Evolutionary conservation across 1,140 invertebrate genomes (phyloP).

Genomic region (Steinernema khuongi): DNA sequence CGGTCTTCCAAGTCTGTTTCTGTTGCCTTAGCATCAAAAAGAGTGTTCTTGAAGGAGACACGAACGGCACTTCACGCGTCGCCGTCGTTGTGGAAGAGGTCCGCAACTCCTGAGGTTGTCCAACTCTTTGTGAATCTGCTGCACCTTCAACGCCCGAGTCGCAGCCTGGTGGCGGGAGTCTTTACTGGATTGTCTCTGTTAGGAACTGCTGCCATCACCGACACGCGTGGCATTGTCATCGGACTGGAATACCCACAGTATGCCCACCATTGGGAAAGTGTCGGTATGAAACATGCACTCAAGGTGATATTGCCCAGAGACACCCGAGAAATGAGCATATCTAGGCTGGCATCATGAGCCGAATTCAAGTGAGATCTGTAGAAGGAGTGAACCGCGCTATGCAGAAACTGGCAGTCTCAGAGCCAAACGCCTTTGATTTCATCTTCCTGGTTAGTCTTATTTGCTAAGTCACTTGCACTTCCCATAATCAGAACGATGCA

Average conservation of each 20-base stretch:
- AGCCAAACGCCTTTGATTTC: conserved; percentile 44
- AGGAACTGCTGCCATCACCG: conserved; percentile 33
- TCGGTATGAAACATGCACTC: conserved; percentile 38
- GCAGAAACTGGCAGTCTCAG: conserved; percentile 29
- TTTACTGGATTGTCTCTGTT: conserved; percentile 40
- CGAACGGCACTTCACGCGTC: conserved; percentile 30
- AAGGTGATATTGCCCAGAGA: conserved; percentile 15
- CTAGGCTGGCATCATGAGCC: conserved; percentile 34
- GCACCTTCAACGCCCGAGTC: conserved; percentile 36
- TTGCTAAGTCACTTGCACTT: not conserved
- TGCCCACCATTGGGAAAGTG: conserved; percentile 36
- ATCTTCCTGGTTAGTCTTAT: conserved; percentile 29
- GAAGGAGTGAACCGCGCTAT: conserved; percentile 38
- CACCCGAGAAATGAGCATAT: conserved; percentile 19
- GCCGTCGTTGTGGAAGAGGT: conserved; percentile 27
- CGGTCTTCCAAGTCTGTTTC: conserved; percentile 27
- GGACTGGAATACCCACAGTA: conserved; percentile 42
- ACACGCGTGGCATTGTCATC: conserved; percentile 40
- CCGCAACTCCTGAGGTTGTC: conserved; percentile 36
- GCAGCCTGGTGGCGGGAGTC: conserved; percentile 37
- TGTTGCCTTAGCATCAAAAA: not conserved
- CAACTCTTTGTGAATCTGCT: conserved; percentile 35
- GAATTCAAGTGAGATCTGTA: conserved; percentile 41
- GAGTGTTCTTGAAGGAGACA: conserved; percentile 34
- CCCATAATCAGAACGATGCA: conserved; percentile 30